Conservation (phyloP, 2,797 vertebrate species). For the Anas acuta region DNA sequence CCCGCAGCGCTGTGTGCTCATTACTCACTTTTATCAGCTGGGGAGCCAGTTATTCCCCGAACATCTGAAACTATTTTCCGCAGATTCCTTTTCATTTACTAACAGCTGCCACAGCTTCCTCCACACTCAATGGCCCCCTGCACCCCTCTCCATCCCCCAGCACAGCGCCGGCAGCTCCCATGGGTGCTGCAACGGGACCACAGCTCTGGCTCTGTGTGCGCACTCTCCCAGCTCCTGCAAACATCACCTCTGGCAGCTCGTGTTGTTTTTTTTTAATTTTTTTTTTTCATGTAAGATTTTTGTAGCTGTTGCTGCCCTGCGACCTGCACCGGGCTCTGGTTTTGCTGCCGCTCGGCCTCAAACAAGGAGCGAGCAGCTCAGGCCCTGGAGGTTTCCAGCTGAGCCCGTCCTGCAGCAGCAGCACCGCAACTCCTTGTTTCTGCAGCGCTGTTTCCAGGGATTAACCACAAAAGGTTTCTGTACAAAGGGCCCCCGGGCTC, state of each 20-base stretch:
- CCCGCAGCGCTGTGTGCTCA: fast-evolving
- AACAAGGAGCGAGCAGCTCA: neutral
- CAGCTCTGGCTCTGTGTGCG: fast-evolving
- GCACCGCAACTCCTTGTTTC: neutral
- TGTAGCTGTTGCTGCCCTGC: neutral
- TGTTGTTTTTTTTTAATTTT: no score
- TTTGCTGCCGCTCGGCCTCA: neutral
- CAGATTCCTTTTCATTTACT: conserved; percentile 36
- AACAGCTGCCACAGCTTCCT: neutral
- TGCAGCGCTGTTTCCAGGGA: conserved; percentile 29
- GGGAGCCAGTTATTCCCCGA: neutral
- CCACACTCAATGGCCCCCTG: neutral
- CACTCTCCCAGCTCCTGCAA: neutral
- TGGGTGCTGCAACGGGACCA: fast-evolving
- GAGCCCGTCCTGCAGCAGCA: neutral
- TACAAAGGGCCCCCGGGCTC: conserved; percentile 66
- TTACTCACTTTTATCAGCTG: neutral
- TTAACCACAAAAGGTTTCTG: conserved; percentile 59
- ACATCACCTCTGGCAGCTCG: neutral
- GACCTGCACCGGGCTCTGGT: neutral
- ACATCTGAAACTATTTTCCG: conserved; percentile 32
- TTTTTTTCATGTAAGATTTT: neutral
- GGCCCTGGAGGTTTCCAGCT: neutral
- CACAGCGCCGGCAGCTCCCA: fast-evolving
- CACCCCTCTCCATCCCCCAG: fast-evolving